Evolutionary conservation across 2,797 vertebrate species (phyloP).

Genomic region (Ctenochaetus hawaiiensis): DNA sequence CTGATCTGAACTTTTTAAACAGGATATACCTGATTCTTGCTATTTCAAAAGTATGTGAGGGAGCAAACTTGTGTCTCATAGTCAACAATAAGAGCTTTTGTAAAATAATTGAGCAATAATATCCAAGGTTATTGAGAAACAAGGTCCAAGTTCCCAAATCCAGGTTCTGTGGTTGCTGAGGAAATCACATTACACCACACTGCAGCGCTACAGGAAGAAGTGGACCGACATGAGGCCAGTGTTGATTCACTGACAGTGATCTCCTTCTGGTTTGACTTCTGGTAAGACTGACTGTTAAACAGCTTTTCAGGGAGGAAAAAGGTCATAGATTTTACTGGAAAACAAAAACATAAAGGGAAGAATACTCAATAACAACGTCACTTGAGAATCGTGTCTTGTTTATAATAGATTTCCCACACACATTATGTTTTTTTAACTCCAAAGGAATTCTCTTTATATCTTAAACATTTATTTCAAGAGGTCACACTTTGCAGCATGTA

Average conservation of each 20-base stretch:
- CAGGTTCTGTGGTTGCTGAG: slow-evolving; percentile 30
- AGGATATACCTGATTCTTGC: slow-evolving; percentile 34
- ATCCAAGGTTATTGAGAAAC: slow-evolving; percentile 38
- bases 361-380: background rate
- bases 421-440: too few relatives aligned
- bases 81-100: slow-evolving; percentile 12
- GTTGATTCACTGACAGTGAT: slow-evolving; percentile 33
- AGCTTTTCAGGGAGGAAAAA: slow-evolving; percentile 12
- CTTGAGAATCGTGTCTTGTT: background rate
- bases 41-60: background rate
- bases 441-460: background rate
- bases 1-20: slow-evolving; percentile 27
- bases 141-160: too few relatives aligned
- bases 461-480: background rate
- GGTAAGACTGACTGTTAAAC: background rate
- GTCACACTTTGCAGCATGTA: background rate
- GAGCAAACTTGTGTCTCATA: slow-evolving; percentile 1
- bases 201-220: slow-evolving; percentile 46
- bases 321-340: background rate
- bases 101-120: slow-evolving; percentile 21
- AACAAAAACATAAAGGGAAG: background rate
- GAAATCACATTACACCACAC: slow-evolving; percentile 51
- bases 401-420: too few relatives aligned
- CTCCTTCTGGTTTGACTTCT: slow-evolving; percentile 33
- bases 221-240: background rate